Conservation (phyloP, 2,113 vertebrate species). For the Chlorodrepanis virens region DNA sequence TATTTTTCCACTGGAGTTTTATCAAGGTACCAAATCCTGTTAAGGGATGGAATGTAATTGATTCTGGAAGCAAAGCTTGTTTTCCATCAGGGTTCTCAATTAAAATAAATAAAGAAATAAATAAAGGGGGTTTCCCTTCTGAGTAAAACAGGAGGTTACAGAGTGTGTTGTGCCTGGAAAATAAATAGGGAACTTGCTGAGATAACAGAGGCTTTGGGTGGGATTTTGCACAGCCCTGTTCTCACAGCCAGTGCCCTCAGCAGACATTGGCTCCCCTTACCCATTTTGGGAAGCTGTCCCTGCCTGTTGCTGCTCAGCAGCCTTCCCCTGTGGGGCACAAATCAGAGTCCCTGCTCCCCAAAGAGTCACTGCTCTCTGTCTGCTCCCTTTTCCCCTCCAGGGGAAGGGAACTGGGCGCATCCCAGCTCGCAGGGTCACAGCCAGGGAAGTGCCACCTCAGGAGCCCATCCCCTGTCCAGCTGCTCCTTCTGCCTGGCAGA, state of each 20-base stretch:
- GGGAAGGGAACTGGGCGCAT: not conserved
- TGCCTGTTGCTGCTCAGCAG: not conserved
- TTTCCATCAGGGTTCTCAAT: not conserved
- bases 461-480: not conserved
- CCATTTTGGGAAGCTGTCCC: accelerated
- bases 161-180: not conserved
- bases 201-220: not conserved
- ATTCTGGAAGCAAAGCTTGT: constrained; percentile 8
- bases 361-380: not conserved
- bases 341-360: not conserved
- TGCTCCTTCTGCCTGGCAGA: not conserved
- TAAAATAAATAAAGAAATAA: not conserved
- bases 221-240: not conserved
- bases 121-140: not conserved
- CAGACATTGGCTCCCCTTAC: not conserved
- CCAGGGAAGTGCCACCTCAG: accelerated
- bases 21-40: constrained; percentile 53
- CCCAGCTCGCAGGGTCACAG: accelerated
- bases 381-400: too few species aligned
- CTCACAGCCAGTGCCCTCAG: accelerated
- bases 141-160: not conserved
- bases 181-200: not conserved
- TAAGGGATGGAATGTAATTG: constrained; percentile 31
- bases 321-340: not conserved
- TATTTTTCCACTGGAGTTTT: constrained; percentile 50